Evolutionary conservation across 1,140 invertebrate genomes (phyloP).

Genomic region (Helicoverpa armigera): DNA sequence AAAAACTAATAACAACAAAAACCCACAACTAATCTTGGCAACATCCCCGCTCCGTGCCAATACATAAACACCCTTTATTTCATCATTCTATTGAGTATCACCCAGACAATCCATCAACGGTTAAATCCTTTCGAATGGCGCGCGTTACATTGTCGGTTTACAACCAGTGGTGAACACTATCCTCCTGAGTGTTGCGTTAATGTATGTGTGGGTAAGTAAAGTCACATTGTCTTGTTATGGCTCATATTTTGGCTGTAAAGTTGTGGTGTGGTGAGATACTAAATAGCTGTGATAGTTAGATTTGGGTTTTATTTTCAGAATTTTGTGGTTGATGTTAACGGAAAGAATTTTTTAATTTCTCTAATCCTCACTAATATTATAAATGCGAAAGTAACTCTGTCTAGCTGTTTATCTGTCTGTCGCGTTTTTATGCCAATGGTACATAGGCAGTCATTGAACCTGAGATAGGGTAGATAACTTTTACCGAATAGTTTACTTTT

Average conservation of each 20-base stretch:
- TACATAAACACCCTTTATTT: conserved; percentile 17
- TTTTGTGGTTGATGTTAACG: not conserved
- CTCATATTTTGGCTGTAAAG: conserved; percentile 36
- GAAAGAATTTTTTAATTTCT: too few relatives aligned
- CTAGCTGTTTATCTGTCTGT: too few relatives aligned
- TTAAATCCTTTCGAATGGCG: conserved; percentile 37
- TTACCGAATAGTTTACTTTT: too few relatives aligned
- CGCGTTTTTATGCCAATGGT: too few relatives aligned
- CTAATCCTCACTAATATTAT: too few relatives aligned
- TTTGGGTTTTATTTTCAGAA: not conserved
- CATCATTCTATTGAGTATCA: conserved; percentile 7
- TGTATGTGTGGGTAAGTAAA: conserved; percentile 46
- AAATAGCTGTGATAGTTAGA: too few relatives aligned
- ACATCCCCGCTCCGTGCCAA: not conserved
- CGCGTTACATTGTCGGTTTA: conserved; percentile 51
- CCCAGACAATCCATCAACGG: conserved; percentile 28
- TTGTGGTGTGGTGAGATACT: not conserved
- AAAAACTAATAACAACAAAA: not conserved
- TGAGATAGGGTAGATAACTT: too few relatives aligned
- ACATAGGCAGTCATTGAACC: too few relatives aligned
- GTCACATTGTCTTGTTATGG: conserved; percentile 43
- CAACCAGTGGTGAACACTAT: not conserved
- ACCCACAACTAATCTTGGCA: not conserved
- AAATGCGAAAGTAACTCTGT: too few relatives aligned
- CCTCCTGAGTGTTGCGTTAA: conserved; percentile 38